Conservation (phyloP, 2,888 invertebrate genomes). For the Tubulanus polymorphus region DNA sequence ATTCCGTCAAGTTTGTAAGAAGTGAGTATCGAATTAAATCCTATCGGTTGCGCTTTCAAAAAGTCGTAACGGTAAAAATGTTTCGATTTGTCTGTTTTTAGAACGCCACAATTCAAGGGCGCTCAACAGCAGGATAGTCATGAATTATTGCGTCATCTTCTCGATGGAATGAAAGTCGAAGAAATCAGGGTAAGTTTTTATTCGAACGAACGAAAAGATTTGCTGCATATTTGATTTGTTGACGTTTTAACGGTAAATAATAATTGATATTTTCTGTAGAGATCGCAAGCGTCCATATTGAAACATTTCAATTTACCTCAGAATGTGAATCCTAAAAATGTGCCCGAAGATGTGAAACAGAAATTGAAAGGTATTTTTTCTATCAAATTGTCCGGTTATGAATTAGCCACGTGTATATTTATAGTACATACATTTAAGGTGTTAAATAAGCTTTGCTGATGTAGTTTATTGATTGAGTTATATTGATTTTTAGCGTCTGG, state of each 20-base stretch:
- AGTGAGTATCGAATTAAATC: constrained; percentile 31
- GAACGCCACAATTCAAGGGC: constrained; percentile 80
- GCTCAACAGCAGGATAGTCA: constrained; percentile 97
- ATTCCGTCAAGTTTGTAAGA: constrained; percentile 53
- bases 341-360: constrained; percentile 70
- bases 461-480: not conserved
- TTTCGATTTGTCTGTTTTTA: too few species aligned
- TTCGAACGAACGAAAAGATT: not conserved
- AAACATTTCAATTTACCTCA: constrained; percentile 69
- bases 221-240: not conserved
- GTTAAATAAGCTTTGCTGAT: too few species aligned
- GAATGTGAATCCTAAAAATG: constrained; percentile 67
- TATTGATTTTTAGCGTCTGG: constrained; percentile 49
- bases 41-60: not conserved
- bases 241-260: not conserved
- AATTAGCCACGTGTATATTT: too few species aligned
- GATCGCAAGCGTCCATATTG: constrained; percentile 79
- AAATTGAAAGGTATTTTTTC: constrained; percentile 63
- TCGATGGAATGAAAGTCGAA: constrained; percentile 79
- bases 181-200: constrained; percentile 54
- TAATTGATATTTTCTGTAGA: constrained; percentile 55
- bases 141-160: constrained; percentile 81
- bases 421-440: too few species aligned
- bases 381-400: too few species aligned
- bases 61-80: too few species aligned